A percentile compares a stretch with the other conserved stretches of the same genome.
These are phyloP conservation scores for Alouatta palliata DNA, from an alignment of 2,113 vertebrate genomes.

Conservation along the genomic window DNA sequence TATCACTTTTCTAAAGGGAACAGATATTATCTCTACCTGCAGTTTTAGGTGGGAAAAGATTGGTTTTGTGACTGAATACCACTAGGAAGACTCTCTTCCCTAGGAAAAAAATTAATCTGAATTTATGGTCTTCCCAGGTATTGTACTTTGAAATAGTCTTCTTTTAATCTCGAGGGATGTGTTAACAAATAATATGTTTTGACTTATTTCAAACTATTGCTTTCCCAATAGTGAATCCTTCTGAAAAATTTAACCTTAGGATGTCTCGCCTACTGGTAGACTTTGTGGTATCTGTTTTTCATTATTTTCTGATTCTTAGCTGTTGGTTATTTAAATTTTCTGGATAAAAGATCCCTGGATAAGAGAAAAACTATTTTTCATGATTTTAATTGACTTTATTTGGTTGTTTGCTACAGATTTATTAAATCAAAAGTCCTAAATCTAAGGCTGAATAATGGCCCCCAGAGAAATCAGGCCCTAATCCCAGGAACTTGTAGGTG, in stretches of 20 bases:
- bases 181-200: not conserved
- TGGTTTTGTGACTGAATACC: conserved; percentile 7
- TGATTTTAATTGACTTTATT: conserved; percentile 20
- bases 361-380: not conserved
- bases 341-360: not conserved
- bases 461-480: not conserved
- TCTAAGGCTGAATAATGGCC: not conserved
- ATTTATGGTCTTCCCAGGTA: conserved; percentile 18
- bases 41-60: not conserved
- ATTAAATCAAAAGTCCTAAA: not conserved
- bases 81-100: not conserved
- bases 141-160: conserved; percentile 20
- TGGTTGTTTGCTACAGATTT: not conserved
- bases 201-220: not conserved
- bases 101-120: not conserved
- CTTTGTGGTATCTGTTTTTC: not conserved
- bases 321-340: conserved; percentile 11
- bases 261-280: not conserved
- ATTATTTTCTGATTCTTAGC: conserved; percentile 14
- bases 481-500: not conserved
- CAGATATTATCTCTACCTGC: not conserved
- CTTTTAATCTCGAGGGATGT: not conserved
- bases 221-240: conserved; percentile 8
- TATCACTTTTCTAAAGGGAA: not conserved
- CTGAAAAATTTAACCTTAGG: not conserved